Evolutionary conservation across 2,113 vertebrate species (phyloP).

Genomic region (Trichechus manatus): DNA sequence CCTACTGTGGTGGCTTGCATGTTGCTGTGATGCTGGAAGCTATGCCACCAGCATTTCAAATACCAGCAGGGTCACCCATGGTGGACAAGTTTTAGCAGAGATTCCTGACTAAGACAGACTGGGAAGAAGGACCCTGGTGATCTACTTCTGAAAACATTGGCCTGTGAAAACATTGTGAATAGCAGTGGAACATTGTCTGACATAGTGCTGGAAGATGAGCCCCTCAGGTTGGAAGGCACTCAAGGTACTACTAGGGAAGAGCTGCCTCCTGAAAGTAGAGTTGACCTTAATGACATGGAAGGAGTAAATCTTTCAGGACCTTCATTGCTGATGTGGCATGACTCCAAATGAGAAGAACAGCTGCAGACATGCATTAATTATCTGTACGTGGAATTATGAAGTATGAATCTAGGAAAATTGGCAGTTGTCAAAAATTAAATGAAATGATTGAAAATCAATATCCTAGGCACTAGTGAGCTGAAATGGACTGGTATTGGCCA

Average conservation of each 20-base stretch:
- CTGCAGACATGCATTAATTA: neutral
- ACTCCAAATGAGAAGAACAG: neutral
- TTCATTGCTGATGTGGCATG: neutral
- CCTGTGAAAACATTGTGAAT: neutral
- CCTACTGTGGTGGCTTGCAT: neutral
- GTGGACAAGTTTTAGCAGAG: neutral
- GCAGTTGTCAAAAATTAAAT: neutral
- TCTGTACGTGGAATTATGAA: neutral
- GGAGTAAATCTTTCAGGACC: neutral
- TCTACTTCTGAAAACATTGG: neutral
- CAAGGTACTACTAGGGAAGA: neutral
- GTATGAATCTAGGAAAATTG: neutral
- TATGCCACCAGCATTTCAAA: neutral
- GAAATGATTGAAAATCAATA: neutral
- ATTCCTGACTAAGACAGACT: neutral
- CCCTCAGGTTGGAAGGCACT: neutral
- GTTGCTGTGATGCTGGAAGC: neutral
- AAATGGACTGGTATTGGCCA: neutral
- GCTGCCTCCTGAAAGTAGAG: neutral
- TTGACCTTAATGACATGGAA: neutral
- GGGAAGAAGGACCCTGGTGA: neutral
- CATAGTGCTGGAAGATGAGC: neutral
- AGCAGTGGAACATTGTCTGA: neutral
- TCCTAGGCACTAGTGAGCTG: neutral
- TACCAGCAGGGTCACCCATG: neutral